Evolutionary conservation across 2,113 vertebrate genomes (phyloP), one percentile per base, ranked within the genome.

Genomic region (Erpornis zantholeuca): DNA sequence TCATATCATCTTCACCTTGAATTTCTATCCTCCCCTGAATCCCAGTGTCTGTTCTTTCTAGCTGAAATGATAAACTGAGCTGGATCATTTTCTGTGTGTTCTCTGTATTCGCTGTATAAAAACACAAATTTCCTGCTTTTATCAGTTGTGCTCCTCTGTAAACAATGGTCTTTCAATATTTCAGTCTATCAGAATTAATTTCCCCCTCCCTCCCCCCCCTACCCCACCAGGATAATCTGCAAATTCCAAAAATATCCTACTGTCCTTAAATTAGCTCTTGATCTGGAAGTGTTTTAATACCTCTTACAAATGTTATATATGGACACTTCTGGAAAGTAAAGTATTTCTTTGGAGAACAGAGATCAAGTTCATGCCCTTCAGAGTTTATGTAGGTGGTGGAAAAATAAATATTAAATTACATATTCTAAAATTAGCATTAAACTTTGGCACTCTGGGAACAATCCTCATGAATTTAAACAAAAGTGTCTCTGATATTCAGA

Each of bases 151-250:
- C 49, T 90, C 31, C 78, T 91, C 40, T 49, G 2, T 82, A 52
- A 80, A 95, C 85, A 96, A 88, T 77, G 38, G 90, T 29, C 86
- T 88, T 92, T 86, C 82, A 88, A 4, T 80, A 90, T 90, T 77
- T 88, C 42, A 45, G 36, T 88, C 59, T 83, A 9, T 88, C 57
- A 65, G 88, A 88, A 86, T 25, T 49, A n/a, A 90, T 28, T 1
- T 63, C 8, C 3, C 7, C 27, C 11, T 4, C 13, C 15, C 38
- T 12, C 21, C 11, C 4, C 14, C 21, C 6, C n/a, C n/a, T n/a
- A n/a, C n/a, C n/a, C 20, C 19, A 11, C 5, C 42, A 17, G 28
- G 38, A 54, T 86, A 90, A 92, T 64, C 25, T 81, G 19, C 24
- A 81, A 77, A 77, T 59, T 59, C 68, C 54, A 45, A 44, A 65